Evolutionary conservation across 2,888 invertebrate genomes (phyloP).

Genomic region (Acanthoscelides obtectus): DNA sequence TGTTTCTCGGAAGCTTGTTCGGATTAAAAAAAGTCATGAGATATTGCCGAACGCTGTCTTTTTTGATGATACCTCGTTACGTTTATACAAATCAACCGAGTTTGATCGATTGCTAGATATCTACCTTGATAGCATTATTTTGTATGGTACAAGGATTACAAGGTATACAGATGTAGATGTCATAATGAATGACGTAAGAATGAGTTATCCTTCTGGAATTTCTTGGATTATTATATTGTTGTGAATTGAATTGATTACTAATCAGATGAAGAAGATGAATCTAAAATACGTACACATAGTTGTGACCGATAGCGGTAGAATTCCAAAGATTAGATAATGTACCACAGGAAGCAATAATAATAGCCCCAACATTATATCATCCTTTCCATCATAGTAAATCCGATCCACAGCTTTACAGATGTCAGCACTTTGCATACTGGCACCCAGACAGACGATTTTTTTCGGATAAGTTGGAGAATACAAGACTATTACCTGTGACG

Average conservation of each 20-base stretch:
- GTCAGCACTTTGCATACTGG: too few species aligned
- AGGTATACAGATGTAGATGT: not conserved
- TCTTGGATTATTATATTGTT: not conserved
- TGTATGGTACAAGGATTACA: not conserved
- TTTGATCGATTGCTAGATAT: not conserved
- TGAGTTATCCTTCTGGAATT: not conserved
- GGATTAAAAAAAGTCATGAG: not conserved
- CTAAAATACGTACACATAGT: not conserved
- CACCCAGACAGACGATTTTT: too few species aligned
- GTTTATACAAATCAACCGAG: not conserved
- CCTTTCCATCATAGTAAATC: too few species aligned
- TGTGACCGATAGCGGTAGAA: too few species aligned
- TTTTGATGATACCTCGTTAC: not conserved
- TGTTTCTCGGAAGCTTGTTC: not conserved
- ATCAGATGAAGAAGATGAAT: not conserved
- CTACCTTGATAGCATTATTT: not conserved
- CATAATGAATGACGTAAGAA: not conserved
- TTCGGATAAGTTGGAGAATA: too few species aligned
- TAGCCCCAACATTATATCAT: too few species aligned
- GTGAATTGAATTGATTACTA: not conserved
- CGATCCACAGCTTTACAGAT: too few species aligned
- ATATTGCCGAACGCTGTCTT: not conserved
- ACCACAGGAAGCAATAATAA: too few species aligned
- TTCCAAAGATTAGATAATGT: too few species aligned
- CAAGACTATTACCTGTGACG: too few species aligned